Conservation (phyloP, 2,888 invertebrate genomes). For the Cepaea hortensis region DNA sequence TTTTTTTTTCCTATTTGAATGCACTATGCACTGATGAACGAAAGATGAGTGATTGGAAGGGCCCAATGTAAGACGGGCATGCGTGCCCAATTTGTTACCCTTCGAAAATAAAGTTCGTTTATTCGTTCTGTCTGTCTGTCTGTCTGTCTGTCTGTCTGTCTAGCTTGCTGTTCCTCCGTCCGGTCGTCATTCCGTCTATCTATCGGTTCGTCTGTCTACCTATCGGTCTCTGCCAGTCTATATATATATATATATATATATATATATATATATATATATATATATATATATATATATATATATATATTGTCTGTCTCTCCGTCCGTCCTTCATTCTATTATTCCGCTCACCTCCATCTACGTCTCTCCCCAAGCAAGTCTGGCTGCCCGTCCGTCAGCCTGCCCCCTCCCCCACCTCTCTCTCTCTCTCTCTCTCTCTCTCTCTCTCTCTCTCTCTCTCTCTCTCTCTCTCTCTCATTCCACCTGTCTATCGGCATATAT, state of each 20-base stretch:
- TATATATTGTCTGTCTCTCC: slow-evolving; percentile 5
- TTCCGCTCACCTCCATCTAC: neutral
- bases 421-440: neutral
- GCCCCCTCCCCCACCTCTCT: neutral
- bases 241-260: neutral
- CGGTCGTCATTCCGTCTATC: slow-evolving; percentile 3
- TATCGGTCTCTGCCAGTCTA: neutral
- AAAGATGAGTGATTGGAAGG: too few relatives aligned
- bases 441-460: neutral
- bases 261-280: neutral
- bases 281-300: neutral
- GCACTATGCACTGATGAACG: too few relatives aligned
- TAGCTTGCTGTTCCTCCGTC: too few relatives aligned
- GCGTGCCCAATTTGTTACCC: too few relatives aligned
- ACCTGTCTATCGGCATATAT: too few relatives aligned
- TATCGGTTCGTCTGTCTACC: neutral
- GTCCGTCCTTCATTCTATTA: neutral
- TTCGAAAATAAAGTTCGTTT: too few relatives aligned
- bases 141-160: too few relatives aligned
- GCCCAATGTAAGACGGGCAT: too few relatives aligned
- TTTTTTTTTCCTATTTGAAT: too few relatives aligned
- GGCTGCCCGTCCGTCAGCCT: neutral
- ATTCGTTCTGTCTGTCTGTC: too few relatives aligned
- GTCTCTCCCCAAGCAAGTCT: neutral
- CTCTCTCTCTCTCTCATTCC: neutral